Base-by-base conservation (phyloP, 2,113 vertebrate species). In the Bubo blakistoni region DNA sequence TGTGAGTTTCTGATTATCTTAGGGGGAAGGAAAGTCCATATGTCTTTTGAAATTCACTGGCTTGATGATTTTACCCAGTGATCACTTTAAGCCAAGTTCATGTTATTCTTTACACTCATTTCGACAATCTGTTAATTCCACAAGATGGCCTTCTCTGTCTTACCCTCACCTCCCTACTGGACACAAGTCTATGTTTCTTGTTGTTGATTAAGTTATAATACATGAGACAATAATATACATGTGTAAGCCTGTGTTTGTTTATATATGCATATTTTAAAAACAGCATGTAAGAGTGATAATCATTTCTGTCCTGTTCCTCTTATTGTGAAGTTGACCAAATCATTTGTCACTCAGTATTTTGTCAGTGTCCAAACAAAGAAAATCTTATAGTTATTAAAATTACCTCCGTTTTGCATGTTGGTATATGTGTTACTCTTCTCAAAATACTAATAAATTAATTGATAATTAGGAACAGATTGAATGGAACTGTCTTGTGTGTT, bases 221-320 rank as follows among this genome's bases (percentile, higher is more conserved):
- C 3, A 46, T 38, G 6, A 51, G 17, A 32, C 0, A 2, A 36
- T 16, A 40, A 81, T 42, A 1, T 36, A 21, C 19, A 2, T 13
- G 4, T 20, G 4, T 40, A 3, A 18, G 8, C 6, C 13, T 30
- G 0, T n/a, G 13, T 38, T 70, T 78, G 5, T 34, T 88, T n/a
- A 32, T 22, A 66, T 27, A 58, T 21, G 10, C 2, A 25, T 34
- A 71, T 46, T 67, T 36, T 62, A 63, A 88, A 86, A 87, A 52
- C 32, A 32, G 1, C 2, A 7, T 22, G 2, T 61, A 57, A 80
- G 30, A 57, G 4, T 7, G 2, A 54, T 25, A 36, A 57, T 52
- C 0, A 30, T 55, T 73, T 77, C 8, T 52, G 3, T n/a, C 16
- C 55, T 65, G 6, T 57, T 13, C 5, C 3, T 92, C 6, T 55